These are phyloP conservation scores for Oncorhynchus keta DNA, from an alignment of 2,113 vertebrate species.

Conservation along the genomic window DNA sequence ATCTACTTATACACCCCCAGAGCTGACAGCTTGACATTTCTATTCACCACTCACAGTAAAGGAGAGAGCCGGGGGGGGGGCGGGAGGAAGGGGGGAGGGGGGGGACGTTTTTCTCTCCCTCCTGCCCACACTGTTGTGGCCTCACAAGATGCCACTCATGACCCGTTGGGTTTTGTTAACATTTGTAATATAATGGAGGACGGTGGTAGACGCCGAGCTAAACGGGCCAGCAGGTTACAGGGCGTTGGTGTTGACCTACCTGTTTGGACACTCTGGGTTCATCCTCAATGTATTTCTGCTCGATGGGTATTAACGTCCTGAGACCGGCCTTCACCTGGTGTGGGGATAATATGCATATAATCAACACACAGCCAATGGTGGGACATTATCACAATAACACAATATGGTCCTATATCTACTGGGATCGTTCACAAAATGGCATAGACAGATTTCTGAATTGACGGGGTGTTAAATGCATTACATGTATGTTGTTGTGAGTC, in stretches of 20 bases:
- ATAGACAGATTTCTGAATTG: too few relatives aligned
- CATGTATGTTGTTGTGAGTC: neutral
- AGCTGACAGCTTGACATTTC: constrained; percentile 83
- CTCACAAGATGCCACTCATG: constrained; percentile 57
- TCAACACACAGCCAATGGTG: constrained; percentile 21
- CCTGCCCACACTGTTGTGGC: constrained; percentile 62
- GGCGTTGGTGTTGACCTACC: constrained; percentile 72
- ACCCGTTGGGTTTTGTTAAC: constrained; percentile 47
- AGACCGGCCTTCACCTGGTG: constrained; percentile 94
- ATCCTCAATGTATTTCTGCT: constrained; percentile 98
- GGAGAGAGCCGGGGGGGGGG: neutral
- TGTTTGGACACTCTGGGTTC: constrained; percentile 97
- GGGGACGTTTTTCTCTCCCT: constrained; percentile 45
- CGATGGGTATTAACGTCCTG: constrained; percentile 91
- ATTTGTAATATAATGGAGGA: neutral
- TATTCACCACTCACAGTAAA: constrained; percentile 73
- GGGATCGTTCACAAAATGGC: too few relatives aligned
- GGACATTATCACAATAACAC: constrained; percentile 16
- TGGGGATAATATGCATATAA: constrained; percentile 48
- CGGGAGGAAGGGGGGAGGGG: neutral
- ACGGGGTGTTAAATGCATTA: too few relatives aligned
- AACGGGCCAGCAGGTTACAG: constrained; percentile 29
- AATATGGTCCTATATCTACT: too few relatives aligned
- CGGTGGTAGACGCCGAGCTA: constrained; percentile 28
- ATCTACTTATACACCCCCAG: constrained; percentile 78